These are phyloP conservation scores for Helicoverpa zea DNA, from an alignment of 1,140 invertebrate species.

Conservation along the genomic window DNA sequence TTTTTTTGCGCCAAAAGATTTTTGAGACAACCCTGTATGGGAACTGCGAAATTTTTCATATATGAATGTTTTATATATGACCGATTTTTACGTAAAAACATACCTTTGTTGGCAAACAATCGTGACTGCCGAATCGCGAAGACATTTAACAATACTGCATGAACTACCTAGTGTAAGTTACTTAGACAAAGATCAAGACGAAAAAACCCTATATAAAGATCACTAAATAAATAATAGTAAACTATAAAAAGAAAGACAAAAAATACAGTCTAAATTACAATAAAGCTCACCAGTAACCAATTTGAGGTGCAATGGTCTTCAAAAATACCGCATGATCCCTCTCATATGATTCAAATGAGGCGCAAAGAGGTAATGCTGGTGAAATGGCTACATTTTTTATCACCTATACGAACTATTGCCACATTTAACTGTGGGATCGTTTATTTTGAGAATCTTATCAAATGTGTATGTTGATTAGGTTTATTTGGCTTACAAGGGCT, in stretches of 20 bases:
- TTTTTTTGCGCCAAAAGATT: constrained; percentile 27
- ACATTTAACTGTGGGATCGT: not conserved
- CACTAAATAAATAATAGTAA: not conserved
- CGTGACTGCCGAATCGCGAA: no score
- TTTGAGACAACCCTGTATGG: constrained; percentile 21
- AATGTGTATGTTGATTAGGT: not conserved
- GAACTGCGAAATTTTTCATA: not conserved
- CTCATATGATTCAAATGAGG: not conserved
- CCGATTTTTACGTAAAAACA: not conserved
- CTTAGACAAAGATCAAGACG: not conserved
- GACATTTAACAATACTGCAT: no score
- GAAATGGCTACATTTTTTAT: not conserved
- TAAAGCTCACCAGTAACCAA: constrained; percentile 14
- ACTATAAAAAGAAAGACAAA: no score
- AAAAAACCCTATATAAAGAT: constrained; percentile 18
- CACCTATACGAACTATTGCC: no score
- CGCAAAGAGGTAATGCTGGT: not conserved
- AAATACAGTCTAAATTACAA: constrained; percentile 26
- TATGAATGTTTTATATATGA: no score
- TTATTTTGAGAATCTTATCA: not conserved
- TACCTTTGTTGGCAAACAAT: not conserved
- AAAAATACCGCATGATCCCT: constrained; percentile 2
- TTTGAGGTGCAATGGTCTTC: not conserved
- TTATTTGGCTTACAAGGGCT: no score
- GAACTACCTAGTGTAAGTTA: no score